Percentiles rank a stretch among this genome's conserved stretches.
Conservation (phyloP, 2,113 vertebrate genomes). For the Urocolius indicus region DNA sequence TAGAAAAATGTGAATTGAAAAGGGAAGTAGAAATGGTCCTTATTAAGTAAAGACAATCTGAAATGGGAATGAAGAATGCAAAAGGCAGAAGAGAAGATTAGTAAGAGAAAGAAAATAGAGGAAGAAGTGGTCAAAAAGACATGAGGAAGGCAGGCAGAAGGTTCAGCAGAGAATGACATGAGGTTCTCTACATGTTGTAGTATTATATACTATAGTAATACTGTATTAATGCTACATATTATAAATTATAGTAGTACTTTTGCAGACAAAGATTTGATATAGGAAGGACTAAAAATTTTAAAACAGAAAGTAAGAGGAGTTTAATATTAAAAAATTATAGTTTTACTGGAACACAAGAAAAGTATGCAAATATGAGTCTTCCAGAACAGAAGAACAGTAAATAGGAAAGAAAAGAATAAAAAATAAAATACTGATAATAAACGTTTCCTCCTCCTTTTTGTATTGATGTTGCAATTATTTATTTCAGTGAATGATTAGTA, state of each 20-base stretch:
- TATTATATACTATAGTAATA: fast-evolving
- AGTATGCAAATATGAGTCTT: not conserved
- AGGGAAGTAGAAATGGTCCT: not conserved
- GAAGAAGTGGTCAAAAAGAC: not conserved
- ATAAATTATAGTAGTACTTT: not conserved
- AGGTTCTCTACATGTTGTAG: not conserved
- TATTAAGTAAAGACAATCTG: not conserved
- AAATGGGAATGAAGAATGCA: not conserved
- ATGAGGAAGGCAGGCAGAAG: not conserved
- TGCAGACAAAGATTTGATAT: not conserved
- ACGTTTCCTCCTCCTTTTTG: not conserved
- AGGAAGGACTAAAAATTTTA: not conserved
- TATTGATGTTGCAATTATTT: not conserved
- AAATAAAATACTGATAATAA: not conserved
- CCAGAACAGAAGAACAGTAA: not conserved
- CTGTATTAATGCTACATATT: not conserved
- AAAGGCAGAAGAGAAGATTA: not conserved
- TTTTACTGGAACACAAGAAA: not conserved
- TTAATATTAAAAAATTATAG: not conserved
- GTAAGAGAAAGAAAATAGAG: not conserved
- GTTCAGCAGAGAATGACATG: not conserved
- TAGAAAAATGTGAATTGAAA: not conserved
- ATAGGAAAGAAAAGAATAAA: not conserved
- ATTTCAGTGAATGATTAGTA: not conserved
- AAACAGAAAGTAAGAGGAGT: not conserved